Evolutionary conservation across 2,888 invertebrate genomes (phyloP).

Genomic region (Plebejus argus): DNA sequence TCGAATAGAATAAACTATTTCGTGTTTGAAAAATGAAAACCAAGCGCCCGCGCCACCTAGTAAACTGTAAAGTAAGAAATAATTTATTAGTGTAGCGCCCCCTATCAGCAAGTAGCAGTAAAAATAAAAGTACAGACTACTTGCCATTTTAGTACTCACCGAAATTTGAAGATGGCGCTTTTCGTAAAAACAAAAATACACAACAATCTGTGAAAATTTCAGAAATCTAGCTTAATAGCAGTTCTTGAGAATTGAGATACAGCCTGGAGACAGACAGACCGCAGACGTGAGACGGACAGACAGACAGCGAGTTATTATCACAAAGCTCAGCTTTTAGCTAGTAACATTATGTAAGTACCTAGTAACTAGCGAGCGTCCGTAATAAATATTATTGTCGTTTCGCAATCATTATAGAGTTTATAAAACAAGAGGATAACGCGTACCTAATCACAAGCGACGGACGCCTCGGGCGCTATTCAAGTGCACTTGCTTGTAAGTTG

Average conservation of each 20-base stretch:
- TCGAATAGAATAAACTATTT: not conserved
- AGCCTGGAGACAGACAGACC: no score
- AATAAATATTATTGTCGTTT: not conserved
- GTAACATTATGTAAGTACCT: not conserved
- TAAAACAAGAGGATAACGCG: slow-evolving; percentile 26
- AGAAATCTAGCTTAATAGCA: no score
- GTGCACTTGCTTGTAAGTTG: slow-evolving; percentile 22
- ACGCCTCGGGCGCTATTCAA: not conserved
- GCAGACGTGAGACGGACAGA: no score
- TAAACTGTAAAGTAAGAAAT: not conserved
- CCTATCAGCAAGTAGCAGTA: slow-evolving; percentile 41
- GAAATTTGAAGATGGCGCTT: slow-evolving; percentile 1
- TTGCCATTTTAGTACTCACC: not conserved
- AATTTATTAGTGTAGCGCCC: slow-evolving; percentile 11
- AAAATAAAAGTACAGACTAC: not conserved
- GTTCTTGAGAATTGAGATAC: no score
- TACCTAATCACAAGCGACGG: slow-evolving; percentile 6
- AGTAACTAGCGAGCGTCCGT: not conserved
- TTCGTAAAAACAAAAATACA: not conserved
- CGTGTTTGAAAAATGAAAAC: not conserved
- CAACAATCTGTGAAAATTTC: no score
- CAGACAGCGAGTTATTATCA: no score
- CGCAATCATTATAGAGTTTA: slow-evolving; percentile 13
- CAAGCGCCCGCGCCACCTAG: not conserved
- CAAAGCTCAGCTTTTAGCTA: no score